Evolutionary conservation across 2,113 vertebrate species (phyloP), one percentile per base, ranked within the genome.

Genomic region (Clarias macrocephalus): DNA sequence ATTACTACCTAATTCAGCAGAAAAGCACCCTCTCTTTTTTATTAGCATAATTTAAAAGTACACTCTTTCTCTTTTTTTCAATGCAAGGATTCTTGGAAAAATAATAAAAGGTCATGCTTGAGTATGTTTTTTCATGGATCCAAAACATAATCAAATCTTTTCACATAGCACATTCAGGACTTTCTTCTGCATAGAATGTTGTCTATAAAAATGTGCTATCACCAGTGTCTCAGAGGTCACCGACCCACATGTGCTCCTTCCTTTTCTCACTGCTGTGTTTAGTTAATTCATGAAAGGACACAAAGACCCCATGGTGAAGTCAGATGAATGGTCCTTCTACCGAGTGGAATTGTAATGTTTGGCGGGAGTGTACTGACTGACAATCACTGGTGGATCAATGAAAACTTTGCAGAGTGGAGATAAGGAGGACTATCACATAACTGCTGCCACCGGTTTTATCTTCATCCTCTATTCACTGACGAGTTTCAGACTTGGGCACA

Each of bases 241-340:
- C 70, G 66, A 84, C 66, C 83, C 66, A 33, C 62, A 60, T 63
- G 25, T 1, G 68, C 48, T 59, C 68, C 85, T 19, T 87, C 54
- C 62, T 60, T 86, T 88, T 81, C 23, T 52, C 86, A 80, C 62
- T 48, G 25, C n/a, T 37, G 33, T 84, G 81, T 90, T 89, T 86
- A 88, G 90, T 85, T 57, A 83, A 91, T 83, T 91, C 87, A 89
- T 90, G 86, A 90, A 85, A 57, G 80, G 48, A 87, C 80, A 87
- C 87, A 83, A 87, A 85, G 76, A 81, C 30, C 84, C 82, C 83
- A 52, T 11, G 79, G 57, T 80, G 80, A 82, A 28, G 65, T 73
- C 73, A 42, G 85, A 90, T 90, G 88, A 85, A 90, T 91, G 89
- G 66, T 62, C 28, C 66, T 56, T 25, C 56, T 77, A 86, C 85